Base-by-base conservation (phyloP, 2,888 invertebrate genomes). In the Halictus quadricinctus region DNA sequence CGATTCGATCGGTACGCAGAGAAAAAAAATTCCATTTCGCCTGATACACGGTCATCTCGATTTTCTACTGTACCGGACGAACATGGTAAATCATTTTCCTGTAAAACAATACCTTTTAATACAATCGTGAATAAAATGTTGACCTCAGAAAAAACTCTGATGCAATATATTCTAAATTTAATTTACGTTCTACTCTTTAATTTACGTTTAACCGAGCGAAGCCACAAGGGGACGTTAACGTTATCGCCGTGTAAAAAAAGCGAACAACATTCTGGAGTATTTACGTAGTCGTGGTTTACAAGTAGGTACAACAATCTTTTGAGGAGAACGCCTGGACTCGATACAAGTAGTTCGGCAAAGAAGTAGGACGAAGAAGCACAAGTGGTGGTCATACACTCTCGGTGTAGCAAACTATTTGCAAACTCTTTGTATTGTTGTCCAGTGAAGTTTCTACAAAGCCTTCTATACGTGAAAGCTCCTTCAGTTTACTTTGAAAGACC, bases 361-460 rank as follows among this genome's bases (percentile, higher is more conserved):
- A 73, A 73, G 73, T 73, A 25, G 50, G 46, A 50, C 73, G 50
- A 50, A 64, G 29, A 64, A 50, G 48, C 18, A 72, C 36, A 50
- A 73, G 73, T 50, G 36, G 36, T 48, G 48, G 50, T 21, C 72
- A 21, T 73, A 73, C 36, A 73, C 50, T 50, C 25, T 21, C 29
- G 64, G 36, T 50, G 73, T 50, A 36, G 50, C 21, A 12, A 73
- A 73, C 73, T 73, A 73, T 50, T 48, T 50, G 36, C 73, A 73
- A 73, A 73, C 73, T 73, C 73, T 54, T 73, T 73, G 29, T 50
- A 73, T 73, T 73, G 73, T 36, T 73, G 73, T 73, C 36, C 73
- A 50, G 73, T n/a, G 50, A 73, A 73, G 73, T 36, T 73, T 36
- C 50, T 54, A 73, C 50, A 54, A 50, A 50, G 50, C 73, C 36